Conservation (phyloP, 2,797 vertebrate genomes). For the Antrozous pallidus region DNA sequence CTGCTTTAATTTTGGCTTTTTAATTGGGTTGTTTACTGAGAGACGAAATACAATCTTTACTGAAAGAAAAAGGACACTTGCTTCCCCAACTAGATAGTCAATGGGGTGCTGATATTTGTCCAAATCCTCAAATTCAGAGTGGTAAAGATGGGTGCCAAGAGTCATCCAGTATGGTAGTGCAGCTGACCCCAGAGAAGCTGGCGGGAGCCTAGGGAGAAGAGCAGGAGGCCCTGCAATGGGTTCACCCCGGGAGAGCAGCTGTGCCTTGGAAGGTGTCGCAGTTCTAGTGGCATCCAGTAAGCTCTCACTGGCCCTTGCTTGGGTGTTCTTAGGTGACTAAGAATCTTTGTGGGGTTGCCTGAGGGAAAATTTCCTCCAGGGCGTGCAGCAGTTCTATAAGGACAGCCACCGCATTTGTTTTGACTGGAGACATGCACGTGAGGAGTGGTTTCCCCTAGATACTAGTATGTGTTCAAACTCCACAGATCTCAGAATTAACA, state of each 20-base stretch:
- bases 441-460: too few relatives aligned
- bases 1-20: not conserved
- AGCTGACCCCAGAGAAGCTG: not conserved
- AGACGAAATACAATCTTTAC: not conserved
- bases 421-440: too few relatives aligned
- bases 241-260: not conserved
- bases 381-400: too few relatives aligned
- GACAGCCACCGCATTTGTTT: too few relatives aligned
- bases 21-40: not conserved
- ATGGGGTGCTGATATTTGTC: not conserved
- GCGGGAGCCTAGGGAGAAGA: not conserved
- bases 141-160: not conserved
- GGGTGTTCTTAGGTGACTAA: too few relatives aligned
- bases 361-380: too few relatives aligned
- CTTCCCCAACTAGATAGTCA: not conserved
- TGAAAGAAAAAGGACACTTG: not conserved
- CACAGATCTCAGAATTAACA: too few relatives aligned
- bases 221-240: not conserved
- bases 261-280: too few relatives aligned
- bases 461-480: too few relatives aligned
- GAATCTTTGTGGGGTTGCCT: too few relatives aligned
- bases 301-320: too few relatives aligned
- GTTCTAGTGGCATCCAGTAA: too few relatives aligned
- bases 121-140: not conserved
- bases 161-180: not conserved